Conservation (phyloP, 1,140 invertebrate genomes). For the Hydropsyche tenuis region DNA sequence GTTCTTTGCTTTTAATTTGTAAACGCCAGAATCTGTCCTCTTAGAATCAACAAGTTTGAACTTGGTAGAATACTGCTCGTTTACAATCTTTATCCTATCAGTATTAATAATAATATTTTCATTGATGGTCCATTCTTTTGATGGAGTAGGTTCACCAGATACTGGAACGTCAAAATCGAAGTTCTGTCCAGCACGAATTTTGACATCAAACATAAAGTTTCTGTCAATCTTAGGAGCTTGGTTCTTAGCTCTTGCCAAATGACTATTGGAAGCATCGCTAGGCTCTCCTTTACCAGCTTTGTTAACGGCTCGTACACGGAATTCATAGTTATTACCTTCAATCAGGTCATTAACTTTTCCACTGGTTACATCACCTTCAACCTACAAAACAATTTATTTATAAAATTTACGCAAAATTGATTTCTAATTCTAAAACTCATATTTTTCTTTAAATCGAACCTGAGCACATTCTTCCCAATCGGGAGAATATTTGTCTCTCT, state of each 20-base stretch:
- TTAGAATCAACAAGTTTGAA: conserved; percentile 88
- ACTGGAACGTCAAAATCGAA: conserved; percentile 95
- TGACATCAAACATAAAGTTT: conserved; percentile 91
- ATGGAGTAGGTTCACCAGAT: conserved; percentile 91
- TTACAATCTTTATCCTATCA: conserved; percentile 83
- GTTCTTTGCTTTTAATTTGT: conserved; percentile 90
- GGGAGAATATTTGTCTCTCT: conserved; percentile 88
- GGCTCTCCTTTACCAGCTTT: conserved; percentile 92
- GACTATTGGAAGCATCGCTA: conserved; percentile 86
- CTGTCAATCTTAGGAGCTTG: conserved; percentile 91
- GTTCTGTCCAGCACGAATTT: conserved; percentile 88
- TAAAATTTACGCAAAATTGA: too few relatives aligned
- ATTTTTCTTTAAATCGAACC: conserved; percentile 49
- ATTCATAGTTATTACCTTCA: conserved; percentile 92
- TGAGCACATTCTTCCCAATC: conserved; percentile 89
- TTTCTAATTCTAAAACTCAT: not conserved
- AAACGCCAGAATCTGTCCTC: conserved; percentile 86
- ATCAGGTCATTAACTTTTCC: conserved; percentile 87
- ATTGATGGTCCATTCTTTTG: conserved; percentile 90
- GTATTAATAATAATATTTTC: conserved; percentile 79
- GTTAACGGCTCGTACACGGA: conserved; percentile 92
- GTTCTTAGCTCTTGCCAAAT: conserved; percentile 91
- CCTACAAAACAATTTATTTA: conserved; percentile 55
- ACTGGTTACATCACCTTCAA: conserved; percentile 81
- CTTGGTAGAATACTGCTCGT: conserved; percentile 88